Conservation (phyloP, 2,888 invertebrate genomes). For the Morpho deidamia region DNA sequence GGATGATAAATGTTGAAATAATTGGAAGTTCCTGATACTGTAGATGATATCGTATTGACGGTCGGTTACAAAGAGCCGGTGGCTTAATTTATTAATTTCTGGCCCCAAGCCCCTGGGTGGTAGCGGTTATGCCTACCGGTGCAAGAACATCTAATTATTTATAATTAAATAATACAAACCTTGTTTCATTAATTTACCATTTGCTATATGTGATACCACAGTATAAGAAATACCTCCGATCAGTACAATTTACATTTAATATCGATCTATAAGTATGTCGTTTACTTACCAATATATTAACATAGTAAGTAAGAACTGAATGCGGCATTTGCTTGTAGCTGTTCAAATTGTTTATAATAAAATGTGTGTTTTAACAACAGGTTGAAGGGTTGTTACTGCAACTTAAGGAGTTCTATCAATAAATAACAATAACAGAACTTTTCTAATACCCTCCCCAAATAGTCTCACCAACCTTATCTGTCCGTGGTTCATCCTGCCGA, state of each 20-base stretch:
- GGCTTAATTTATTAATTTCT: constrained; percentile 44
- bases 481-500: too few species aligned
- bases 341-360: too few species aligned
- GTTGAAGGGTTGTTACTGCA: too few species aligned
- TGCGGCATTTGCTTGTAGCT: too few species aligned
- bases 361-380: too few species aligned
- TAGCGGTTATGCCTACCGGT: constrained; percentile 32
- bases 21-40: constrained; percentile 55
- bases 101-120: constrained; percentile 43
- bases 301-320: too few species aligned
- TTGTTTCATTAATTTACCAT: constrained; percentile 20
- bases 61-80: constrained; percentile 26
- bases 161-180: constrained; percentile 38
- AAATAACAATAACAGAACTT: too few species aligned
- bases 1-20: constrained; percentile 65
- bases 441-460: too few species aligned
- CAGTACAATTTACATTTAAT: constrained; percentile 5
- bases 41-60: constrained; percentile 37
- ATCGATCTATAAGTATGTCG: neutral
- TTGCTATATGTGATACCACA: constrained; percentile 1
- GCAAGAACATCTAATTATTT: constrained; percentile 52
- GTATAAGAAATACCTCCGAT: constrained; percentile 12
- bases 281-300: too few species aligned
- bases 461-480: too few species aligned
- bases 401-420: too few species aligned